Conservation (phyloP, 1,140 invertebrate species). For the Brachionus manjavacas region DNA sequence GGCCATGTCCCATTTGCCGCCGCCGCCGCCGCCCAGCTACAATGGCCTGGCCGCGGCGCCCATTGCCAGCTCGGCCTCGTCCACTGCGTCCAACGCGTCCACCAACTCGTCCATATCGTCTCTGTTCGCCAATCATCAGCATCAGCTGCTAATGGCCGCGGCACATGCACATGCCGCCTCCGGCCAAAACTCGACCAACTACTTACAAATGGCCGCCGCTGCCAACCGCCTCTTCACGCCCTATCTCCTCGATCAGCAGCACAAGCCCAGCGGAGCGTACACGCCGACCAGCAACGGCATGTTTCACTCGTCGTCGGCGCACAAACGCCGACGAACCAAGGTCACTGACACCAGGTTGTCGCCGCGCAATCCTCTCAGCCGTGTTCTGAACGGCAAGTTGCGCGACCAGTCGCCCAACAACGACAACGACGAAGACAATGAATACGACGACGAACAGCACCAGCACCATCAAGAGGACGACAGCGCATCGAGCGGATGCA, state of each 20-base stretch:
- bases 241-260: conserved; percentile 31
- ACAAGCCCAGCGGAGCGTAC: neutral
- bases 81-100: neutral
- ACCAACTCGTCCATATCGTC: neutral
- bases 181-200: neutral
- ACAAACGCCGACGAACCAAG: conserved; percentile 25
- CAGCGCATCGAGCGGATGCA: neutral
- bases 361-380: neutral
- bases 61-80: neutral
- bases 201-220: conserved; percentile 1
- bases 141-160: conserved; percentile 29
- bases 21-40: no score
- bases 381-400: neutral
- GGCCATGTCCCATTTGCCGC: neutral
- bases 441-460: neutral
- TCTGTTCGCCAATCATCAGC: neutral
- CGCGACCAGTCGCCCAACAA: neutral
- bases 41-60: neutral
- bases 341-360: conserved; percentile 30
- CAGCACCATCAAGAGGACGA: conserved; percentile 30
- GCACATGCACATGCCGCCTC: neutral
- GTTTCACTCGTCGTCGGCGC: conserved; percentile 30
- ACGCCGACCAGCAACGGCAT: neutral
- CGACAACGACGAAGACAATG: neutral
- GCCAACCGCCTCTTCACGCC: conserved; percentile 37